Base-by-base conservation (phyloP, 2,113 vertebrate species). In the Agelaius phoeniceus region DNA sequence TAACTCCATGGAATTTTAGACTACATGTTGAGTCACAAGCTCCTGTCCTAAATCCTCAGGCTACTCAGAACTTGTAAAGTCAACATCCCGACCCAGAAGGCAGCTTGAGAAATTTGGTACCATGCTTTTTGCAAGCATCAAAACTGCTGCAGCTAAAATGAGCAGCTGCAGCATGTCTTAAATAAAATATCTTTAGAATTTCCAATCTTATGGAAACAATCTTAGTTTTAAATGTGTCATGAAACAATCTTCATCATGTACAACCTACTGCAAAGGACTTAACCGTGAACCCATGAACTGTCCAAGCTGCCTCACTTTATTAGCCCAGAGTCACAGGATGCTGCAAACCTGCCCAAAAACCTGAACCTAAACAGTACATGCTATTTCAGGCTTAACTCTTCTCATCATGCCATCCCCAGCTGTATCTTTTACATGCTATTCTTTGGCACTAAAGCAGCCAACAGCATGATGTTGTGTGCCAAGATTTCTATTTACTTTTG, bases 401-500 rank as follows among this genome's bases (percentile, higher is more conserved):
- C 16, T 74, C 35, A 59, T 63, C 23, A 39, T 5, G 41, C 28
- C 5, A 7, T 28, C 7, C 30, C 14, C 13, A 62, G n/a, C 20
- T 43, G 5, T 15, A 11, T n/a, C 24, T 51, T 48, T 68, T 51
- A 6, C 0, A 35, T 7, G 15, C 31, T 39, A 55, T 33, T 46
- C 21, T 31, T 27, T 33, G 31, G 49, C 28, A 80, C 8, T 27
- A 13, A 59, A 71, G 16, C 73, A 69, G 13, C 15, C 31, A 49
- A 52, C 13, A 58, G 26, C 1, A 1, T 6, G 8, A 74, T 19
- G 5, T 7, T 11, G 11, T 19, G 4, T 43, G 31, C 16, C 39
- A 57, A 39, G n/a, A 73, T 12, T 20, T 88, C 22, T 19, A n/a
- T 19, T 30, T 51, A 41, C 21, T 49, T 79, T 67, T 57, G 41